Evolutionary conservation across 2,797 vertebrate species (phyloP), one percentile per base, ranked within the genome.

Genomic region (Tinamus major): DNA sequence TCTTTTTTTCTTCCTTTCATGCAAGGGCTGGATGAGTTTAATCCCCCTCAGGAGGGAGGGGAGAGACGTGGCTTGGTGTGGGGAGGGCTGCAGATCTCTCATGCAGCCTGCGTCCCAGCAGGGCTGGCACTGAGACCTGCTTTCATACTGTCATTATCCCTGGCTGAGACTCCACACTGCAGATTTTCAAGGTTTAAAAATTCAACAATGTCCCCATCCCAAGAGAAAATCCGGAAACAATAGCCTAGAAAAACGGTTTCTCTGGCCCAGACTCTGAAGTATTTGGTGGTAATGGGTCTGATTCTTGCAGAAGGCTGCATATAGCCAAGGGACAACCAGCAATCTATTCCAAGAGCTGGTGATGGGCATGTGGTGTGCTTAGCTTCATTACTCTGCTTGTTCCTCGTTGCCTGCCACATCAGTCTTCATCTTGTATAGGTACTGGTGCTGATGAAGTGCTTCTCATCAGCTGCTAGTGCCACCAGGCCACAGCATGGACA

Each of bases 11-110:
- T 70, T 74, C 10, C 70, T 87, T 37, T 79, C 17, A 9, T 37
- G 31, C 85, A 61, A 93, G 70, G 39, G 61, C 85, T 83, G 89
- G 23, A 41, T 59, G 74, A n/a, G 88, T 88, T 94, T 79, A 92
- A 81, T 75, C 31, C 3, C 15, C 87, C 44, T 70, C 72, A 88
- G 75, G 64, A 67, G 56, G 63, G 71, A 74, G 59, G 67, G 33
- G 86, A 35, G 16, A 72, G 42, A 68, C 24, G 44, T n/a, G 24
- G 18, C 48, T 96, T 27, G 23, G 3, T 56, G 33, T 79, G 31
- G 20, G 35, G 67, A 79, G 49, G 29, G 53, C 68, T 83, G 37
- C 65, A 59, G 59, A 11, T 67, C 41, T 69, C 41, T 69, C 35
- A 17, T 17, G 5, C 33, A 62, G 33, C 3, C 1, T 19, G 4